Percentiles rank a stretch among this genome's conserved stretches.
phyloP scores from a whole-genome alignment of 2,797 vertebrate genomes.

The Enteromius paludinosus region DNA sequence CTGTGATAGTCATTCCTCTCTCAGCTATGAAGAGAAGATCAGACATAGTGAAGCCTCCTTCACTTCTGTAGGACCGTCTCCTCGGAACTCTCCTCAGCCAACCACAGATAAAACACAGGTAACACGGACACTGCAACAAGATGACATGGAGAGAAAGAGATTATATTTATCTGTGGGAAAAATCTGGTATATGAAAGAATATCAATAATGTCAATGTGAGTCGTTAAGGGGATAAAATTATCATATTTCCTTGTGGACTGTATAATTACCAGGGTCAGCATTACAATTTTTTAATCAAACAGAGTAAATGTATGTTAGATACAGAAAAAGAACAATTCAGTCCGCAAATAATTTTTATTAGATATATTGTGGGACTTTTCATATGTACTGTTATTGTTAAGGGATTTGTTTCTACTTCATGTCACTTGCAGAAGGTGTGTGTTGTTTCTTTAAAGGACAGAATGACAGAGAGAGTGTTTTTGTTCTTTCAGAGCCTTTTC shows the following conservation, averaged over 20 bases:
- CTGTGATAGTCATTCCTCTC: background rate
- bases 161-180: background rate
- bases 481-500: constrained; percentile 68
- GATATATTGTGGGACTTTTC: background rate
- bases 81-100: constrained; percentile 2
- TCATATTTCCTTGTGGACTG: background rate
- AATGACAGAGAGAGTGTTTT: background rate
- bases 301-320: background rate
- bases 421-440: background rate
- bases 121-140: background rate
- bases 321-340: background rate
- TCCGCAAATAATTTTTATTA: background rate
- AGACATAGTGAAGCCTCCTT: constrained; percentile 4
- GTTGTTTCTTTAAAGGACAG: background rate
- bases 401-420: background rate
- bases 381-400: background rate
- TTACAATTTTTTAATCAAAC: background rate
- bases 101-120: constrained; percentile 39
- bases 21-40: constrained; percentile 4
- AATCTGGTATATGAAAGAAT: background rate
- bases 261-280: background rate
- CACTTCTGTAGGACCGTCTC: background rate
- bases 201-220: background rate
- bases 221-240: background rate
- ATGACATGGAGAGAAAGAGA: background rate